Conservation (phyloP, 2,113 vertebrate species). For the Tursiops truncatus region DNA sequence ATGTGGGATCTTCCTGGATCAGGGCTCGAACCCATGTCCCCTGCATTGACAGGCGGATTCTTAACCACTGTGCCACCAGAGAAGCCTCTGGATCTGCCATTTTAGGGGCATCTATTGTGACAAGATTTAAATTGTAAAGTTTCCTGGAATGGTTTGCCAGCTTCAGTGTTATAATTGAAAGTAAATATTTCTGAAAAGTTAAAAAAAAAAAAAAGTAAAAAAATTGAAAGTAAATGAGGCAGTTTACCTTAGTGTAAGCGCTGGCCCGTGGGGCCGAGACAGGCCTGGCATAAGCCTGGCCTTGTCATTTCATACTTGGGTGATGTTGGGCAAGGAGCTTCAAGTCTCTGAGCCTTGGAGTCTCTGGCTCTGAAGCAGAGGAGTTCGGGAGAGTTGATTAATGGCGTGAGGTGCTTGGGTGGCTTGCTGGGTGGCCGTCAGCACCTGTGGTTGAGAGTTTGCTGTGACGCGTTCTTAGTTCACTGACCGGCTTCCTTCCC, state of each 20-base stretch:
- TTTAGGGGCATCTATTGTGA: background rate
- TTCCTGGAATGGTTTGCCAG: background rate
- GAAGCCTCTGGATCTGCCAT: background rate
- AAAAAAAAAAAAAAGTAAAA: background rate
- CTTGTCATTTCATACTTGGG: background rate
- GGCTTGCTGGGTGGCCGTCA: background rate
- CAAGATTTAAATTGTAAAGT: background rate
- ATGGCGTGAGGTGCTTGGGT: rapidly evolving
- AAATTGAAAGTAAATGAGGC: background rate
- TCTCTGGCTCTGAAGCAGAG: background rate
- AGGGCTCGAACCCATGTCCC: no score
- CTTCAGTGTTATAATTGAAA: background rate
- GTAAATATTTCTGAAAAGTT: background rate
- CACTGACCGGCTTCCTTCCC: background rate
- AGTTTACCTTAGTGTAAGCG: background rate
- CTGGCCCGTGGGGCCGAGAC: background rate
- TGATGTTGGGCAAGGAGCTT: no score
- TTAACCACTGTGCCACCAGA: no score
- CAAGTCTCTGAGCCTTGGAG: background rate
- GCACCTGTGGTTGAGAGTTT: background rate
- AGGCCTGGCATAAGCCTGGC: background rate
- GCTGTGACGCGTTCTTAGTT: rapidly evolving
- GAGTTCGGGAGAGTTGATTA: background rate
- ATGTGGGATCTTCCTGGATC: no score
- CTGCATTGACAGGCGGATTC: no score